Conservation (phyloP, 2,888 invertebrate species). For the Sturmia bella region DNA sequence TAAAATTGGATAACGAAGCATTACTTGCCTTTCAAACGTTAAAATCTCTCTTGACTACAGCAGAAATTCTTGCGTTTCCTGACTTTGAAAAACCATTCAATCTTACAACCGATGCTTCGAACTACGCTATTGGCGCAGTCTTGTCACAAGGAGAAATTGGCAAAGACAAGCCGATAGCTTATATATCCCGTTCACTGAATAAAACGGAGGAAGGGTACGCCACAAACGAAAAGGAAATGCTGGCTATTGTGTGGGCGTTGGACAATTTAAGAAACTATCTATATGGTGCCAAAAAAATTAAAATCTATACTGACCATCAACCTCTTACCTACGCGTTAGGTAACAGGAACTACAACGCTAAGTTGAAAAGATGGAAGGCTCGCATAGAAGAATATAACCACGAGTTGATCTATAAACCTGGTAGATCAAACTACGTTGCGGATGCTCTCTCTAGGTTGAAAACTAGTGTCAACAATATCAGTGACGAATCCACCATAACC, state of each 20-base stretch:
- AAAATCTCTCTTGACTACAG: slow-evolving; percentile 24
- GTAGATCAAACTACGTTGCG: slow-evolving; percentile 37
- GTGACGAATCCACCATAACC: not conserved
- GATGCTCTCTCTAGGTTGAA: slow-evolving; percentile 44
- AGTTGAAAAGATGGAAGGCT: slow-evolving; percentile 26
- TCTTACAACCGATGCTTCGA: not conserved
- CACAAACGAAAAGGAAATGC: not conserved
- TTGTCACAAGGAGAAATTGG: slow-evolving; percentile 1
- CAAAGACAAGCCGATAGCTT: not conserved
- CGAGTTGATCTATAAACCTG: slow-evolving; percentile 22
- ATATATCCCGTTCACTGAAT: not conserved
- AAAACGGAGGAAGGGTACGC: slow-evolving; percentile 2
- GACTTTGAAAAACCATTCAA: slow-evolving; percentile 35
- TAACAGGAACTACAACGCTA: slow-evolving; percentile 31
- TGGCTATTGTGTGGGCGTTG: not conserved
- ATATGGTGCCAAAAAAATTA: not conserved
- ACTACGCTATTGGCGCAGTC: not conserved
- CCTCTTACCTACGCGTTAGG: slow-evolving; percentile 39
- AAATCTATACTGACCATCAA: slow-evolving; percentile 33
- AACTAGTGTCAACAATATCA: slow-evolving; percentile 11
- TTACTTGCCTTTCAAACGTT: slow-evolving; percentile 55
- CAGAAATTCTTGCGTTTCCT: slow-evolving; percentile 61
- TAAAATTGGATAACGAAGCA: slow-evolving; percentile 40
- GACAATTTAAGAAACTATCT: no score
- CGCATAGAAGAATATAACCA: slow-evolving; percentile 12